Evolutionary conservation across 2,888 invertebrate genomes (phyloP).

Genomic region (Drosophila engyochracea): DNA sequence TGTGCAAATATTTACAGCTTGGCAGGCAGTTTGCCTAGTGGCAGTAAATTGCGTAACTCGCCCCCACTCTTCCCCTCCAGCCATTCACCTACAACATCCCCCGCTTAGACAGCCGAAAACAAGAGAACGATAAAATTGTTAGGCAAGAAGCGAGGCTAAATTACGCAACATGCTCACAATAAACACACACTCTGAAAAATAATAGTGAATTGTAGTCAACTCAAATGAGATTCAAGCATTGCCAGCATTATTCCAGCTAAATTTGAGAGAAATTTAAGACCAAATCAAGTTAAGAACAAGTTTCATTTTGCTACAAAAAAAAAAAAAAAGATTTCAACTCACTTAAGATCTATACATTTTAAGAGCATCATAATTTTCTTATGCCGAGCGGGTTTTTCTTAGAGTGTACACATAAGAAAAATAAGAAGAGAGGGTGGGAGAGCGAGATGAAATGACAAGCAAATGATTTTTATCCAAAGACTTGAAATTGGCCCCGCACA

Average conservation of each 20-base stretch:
- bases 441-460: constrained; percentile 34
- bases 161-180: constrained; percentile 64
- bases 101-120: constrained; percentile 15
- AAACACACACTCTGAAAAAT: constrained; percentile 21
- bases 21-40: constrained; percentile 45
- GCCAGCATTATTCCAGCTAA: neutral
- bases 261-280: neutral
- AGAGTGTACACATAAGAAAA: neutral
- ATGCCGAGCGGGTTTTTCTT: neutral
- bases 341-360: neutral
- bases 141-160: constrained; percentile 68
- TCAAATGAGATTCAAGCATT: neutral
- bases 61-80: neutral
- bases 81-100: neutral
- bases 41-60: constrained; percentile 55
- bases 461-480: constrained; percentile 53
- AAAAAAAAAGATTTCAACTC: neutral
- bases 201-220: neutral
- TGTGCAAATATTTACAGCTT: constrained; percentile 62
- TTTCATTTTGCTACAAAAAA: neutral
- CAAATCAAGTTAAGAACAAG: neutral
- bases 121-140: constrained; percentile 72
- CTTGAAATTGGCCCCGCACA: constrained; percentile 52
- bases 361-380: neutral
- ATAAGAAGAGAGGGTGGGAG: neutral